Evolutionary conservation across 2,797 vertebrate genomes (phyloP), one percentile per base, ranked within the genome.

Genomic region (Bufotes viridis): DNA sequence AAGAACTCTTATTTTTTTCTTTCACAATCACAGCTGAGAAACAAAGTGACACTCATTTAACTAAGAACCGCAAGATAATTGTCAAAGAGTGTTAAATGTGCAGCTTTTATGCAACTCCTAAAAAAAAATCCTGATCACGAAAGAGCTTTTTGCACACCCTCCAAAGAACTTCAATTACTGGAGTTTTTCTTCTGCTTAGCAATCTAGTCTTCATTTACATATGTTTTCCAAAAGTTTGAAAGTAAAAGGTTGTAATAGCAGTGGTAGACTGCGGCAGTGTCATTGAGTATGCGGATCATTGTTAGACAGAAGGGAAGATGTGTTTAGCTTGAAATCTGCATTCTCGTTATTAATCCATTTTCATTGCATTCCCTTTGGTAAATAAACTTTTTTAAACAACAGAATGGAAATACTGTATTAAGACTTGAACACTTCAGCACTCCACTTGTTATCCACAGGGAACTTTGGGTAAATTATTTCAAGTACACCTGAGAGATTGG

Each of bases 91-190:
- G 78, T 55, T 34, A 87, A 65, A 63, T 58, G 26, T 78, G 72
- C 70, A 84, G 74, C 81, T 81, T 57, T 84, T 84, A 55, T 26
- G 34, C 75, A 17, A 17, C 13, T 70, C 67, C 67, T 78, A 89
- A 91, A 92, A 91, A 92, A 88, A 78, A 55, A 76, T 74, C 51
- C 90, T 86, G 76, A 92, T 91, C 85, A 15, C 42, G 15, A 88
- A 86, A 82, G 88, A 90, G 81, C 90, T 94, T 93, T 91, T 15
- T 87, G 67, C 69, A 78, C 91, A 91, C 93, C 90, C 92, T 93
- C 94, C 91, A 88, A 90, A 92, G 90, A 55, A 91, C 89, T 88
- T 93, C 81, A 92, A 93, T 95, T 91, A 94, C 93, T 92, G 90
- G 93, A 93, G 82, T 90, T 18, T 72, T 58, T 92, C 89, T 91